Percentiles rank a stretch among this genome's conserved stretches.
These are phyloP conservation scores for Scaptomyza tumidula DNA, from an alignment of 2,888 invertebrate species.

Conservation along the genomic window DNA sequence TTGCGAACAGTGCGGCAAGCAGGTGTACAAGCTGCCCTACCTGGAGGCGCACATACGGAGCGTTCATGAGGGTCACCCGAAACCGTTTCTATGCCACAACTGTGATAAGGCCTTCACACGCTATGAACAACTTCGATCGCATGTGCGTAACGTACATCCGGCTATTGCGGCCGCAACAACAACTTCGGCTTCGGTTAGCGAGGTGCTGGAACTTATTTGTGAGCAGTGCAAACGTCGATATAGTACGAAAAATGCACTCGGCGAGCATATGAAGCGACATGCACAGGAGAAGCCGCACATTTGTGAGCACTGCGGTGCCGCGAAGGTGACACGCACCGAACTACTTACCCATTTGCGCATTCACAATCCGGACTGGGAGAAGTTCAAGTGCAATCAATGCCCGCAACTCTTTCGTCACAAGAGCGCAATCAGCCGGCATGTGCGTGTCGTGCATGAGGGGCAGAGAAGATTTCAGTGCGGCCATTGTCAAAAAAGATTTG, in stretches of 20 bases:
- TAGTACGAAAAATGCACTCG: constrained; percentile 80
- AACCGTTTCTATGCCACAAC: constrained; percentile 76
- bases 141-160: constrained; percentile 69
- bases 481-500: constrained; percentile 78
- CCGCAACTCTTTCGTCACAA: constrained; percentile 81
- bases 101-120: constrained; percentile 77
- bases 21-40: constrained; percentile 78
- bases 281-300: constrained; percentile 78
- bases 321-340: constrained; percentile 81
- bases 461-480: constrained; percentile 76
- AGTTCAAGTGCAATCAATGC: constrained; percentile 80
- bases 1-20: constrained; percentile 73
- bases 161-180: constrained; percentile 9
- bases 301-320: constrained; percentile 80
- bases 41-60: constrained; percentile 80
- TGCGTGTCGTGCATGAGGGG: constrained; percentile 81
- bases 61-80: constrained; percentile 77
- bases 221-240: constrained; percentile 76
- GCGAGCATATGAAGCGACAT: constrained; percentile 81
- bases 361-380: constrained; percentile 80
- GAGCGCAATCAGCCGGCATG: constrained; percentile 77
- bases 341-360: constrained; percentile 80
- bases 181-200: constrained; percentile 5
- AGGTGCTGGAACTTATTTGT: constrained; percentile 61
- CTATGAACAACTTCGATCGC: constrained; percentile 73